phyloP scores from a whole-genome alignment of 2,888 invertebrate genomes.

The Cistogaster globosa region DNA sequence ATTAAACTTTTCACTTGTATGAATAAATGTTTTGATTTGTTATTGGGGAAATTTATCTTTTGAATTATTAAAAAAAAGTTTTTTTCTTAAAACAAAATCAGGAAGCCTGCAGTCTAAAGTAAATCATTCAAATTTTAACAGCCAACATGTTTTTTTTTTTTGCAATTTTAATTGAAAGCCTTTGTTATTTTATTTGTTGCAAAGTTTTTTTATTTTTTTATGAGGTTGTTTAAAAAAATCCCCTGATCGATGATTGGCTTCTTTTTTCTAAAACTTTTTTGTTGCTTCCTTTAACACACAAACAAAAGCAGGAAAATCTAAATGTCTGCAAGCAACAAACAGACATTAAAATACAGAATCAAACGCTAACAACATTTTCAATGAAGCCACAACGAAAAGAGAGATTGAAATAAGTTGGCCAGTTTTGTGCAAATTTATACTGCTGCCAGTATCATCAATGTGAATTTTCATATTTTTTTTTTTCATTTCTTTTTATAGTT shows the following conservation, averaged over 20 bases:
- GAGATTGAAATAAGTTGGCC: slow-evolving; percentile 48
- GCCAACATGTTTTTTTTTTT: no score
- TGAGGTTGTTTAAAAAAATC: slow-evolving; percentile 8
- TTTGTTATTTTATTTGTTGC: no score
- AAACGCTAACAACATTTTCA: slow-evolving; percentile 16
- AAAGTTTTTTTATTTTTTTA: slow-evolving; percentile 34
- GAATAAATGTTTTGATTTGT: slow-evolving; percentile 8
- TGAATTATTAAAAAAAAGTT: slow-evolving; percentile 81
- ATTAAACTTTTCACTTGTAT: neutral
- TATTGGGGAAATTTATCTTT: slow-evolving; percentile 77
- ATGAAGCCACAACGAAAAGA: slow-evolving; percentile 5
- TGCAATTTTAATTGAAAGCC: no score
- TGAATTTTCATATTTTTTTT: neutral
- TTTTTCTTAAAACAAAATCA: slow-evolving; percentile 46
- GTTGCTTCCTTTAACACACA: slow-evolving; percentile 25
- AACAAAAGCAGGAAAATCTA: slow-evolving; percentile 26
- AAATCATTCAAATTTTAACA: no score
- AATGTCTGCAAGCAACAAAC: slow-evolving; percentile 47
- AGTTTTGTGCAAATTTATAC: slow-evolving; percentile 65
- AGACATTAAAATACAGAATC: slow-evolving; percentile 5
- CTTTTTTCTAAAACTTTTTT: slow-evolving; percentile 36
- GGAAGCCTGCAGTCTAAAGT: no score
- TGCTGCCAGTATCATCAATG: slow-evolving; percentile 38
- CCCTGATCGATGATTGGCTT: slow-evolving; percentile 67
- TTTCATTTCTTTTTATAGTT: neutral